Evolutionary conservation across 1,140 invertebrate species (phyloP).

Genomic region (Heliconius nattereri): DNA sequence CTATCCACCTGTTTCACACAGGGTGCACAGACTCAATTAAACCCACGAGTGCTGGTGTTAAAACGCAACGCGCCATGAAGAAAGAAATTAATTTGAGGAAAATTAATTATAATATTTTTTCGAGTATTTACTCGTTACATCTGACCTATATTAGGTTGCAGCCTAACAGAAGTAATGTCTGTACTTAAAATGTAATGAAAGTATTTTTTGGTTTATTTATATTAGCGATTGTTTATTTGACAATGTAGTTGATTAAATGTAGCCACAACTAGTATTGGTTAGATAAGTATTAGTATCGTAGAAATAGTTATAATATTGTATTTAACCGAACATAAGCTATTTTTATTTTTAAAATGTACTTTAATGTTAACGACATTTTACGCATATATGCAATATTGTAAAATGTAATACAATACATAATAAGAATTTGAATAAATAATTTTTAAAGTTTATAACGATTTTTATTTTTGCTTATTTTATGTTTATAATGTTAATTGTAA

Average conservation of each 20-base stretch:
- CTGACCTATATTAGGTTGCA: slow-evolving; percentile 63
- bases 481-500: no score
- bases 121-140: slow-evolving; percentile 42
- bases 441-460: neutral
- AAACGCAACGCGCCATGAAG: neutral
- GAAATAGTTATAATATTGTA: neutral
- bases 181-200: slow-evolving; percentile 60
- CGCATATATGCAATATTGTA: neutral
- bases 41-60: neutral
- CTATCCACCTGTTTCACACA: slow-evolving; percentile 45
- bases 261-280: slow-evolving; percentile 10
- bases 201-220: slow-evolving; percentile 46
- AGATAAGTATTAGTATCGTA: slow-evolving; percentile 17
- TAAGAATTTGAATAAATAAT: neutral
- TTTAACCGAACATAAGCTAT: neutral
- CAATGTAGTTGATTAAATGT: slow-evolving; percentile 23
- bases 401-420: neutral
- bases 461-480: neutral
- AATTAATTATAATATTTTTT: slow-evolving; percentile 25
- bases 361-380: neutral
- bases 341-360: neutral
- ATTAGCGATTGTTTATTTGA: slow-evolving; percentile 16
- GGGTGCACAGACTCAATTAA: slow-evolving; percentile 41
- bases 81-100: slow-evolving; percentile 30
- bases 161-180: slow-evolving; percentile 64